These are phyloP conservation scores for Artemia franciscana DNA, from an alignment of 1,140 invertebrate species.

Conservation along the genomic window DNA sequence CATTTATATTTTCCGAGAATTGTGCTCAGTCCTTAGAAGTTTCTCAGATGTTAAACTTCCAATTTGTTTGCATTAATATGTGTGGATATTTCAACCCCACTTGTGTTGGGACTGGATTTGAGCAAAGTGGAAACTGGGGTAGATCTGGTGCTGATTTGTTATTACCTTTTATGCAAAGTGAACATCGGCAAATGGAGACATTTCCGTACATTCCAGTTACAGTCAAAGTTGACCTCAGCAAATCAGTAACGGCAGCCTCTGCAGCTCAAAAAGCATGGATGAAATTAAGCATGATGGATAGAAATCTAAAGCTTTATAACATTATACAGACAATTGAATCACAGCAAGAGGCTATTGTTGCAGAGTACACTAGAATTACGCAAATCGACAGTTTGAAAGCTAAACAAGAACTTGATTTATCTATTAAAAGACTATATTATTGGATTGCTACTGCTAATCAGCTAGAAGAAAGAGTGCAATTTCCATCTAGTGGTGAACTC, in stretches of 20 bases:
- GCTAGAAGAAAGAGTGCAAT: not conserved
- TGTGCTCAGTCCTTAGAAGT: constrained; percentile 29
- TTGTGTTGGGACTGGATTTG: not conserved
- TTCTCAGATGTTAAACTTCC: constrained; percentile 19
- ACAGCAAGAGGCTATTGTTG: not conserved
- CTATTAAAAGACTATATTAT: not conserved
- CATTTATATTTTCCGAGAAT: constrained; percentile 32
- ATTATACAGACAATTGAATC: not conserved
- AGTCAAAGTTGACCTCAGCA: too few species aligned
- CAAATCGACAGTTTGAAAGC: not conserved
- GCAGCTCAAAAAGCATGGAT: not conserved
- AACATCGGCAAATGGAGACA: too few species aligned
- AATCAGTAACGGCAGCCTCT: not conserved
- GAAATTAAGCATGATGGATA: not conserved
- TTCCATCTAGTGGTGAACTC: not conserved
- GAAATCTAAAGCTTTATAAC: not conserved
- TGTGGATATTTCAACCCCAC: not conserved
- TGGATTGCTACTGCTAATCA: not conserved
- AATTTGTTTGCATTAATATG: constrained; percentile 11
- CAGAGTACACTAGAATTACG: not conserved
- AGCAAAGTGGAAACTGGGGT: not conserved
- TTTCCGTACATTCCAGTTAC: too few species aligned
- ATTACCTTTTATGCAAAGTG: not conserved
- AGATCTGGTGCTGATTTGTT: not conserved
- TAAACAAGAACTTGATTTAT: not conserved